Conservation (phyloP, 2,797 vertebrate species). For the Furcifer pardalis region DNA sequence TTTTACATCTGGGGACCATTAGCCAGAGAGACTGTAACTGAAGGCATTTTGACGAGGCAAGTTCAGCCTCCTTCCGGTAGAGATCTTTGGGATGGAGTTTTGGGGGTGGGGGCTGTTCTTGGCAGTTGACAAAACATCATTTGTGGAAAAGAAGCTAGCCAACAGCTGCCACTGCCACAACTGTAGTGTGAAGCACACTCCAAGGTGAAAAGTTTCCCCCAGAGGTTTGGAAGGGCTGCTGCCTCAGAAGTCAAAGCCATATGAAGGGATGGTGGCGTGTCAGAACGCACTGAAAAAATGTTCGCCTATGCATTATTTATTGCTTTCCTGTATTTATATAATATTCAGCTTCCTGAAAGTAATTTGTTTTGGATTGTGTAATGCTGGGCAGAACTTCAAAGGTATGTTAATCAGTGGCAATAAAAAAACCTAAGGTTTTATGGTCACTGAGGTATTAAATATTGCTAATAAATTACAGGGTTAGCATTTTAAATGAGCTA, state of each 20-base stretch:
- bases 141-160: conserved; percentile 9
- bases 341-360: conserved; percentile 84
- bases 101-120: not conserved
- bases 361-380: conserved; percentile 85
- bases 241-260: conserved; percentile 53
- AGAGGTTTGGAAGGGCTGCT: conserved; percentile 37
- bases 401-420: conserved; percentile 80
- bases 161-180: not conserved
- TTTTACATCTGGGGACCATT: conserved; percentile 70
- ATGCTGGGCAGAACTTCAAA: conserved; percentile 88
- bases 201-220: conserved; percentile 29
- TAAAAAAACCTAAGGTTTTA: conserved; percentile 80
- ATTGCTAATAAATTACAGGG: conserved; percentile 85
- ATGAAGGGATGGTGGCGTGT: conserved; percentile 68
- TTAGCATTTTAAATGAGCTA: conserved; percentile 78
- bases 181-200: conserved; percentile 3
- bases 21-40: conserved; percentile 39
- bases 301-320: conserved; percentile 81
- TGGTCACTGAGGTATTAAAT: conserved; percentile 85
- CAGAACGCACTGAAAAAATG: conserved; percentile 74
- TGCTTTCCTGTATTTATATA: conserved; percentile 83
- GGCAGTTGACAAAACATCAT: conserved; percentile 35
- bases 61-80: conserved; percentile 47
- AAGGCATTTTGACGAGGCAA: conserved; percentile 43
- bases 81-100: conserved; percentile 8